Base-by-base conservation (phyloP, 2,113 vertebrate species). In the Xenopus borealis region DNA sequence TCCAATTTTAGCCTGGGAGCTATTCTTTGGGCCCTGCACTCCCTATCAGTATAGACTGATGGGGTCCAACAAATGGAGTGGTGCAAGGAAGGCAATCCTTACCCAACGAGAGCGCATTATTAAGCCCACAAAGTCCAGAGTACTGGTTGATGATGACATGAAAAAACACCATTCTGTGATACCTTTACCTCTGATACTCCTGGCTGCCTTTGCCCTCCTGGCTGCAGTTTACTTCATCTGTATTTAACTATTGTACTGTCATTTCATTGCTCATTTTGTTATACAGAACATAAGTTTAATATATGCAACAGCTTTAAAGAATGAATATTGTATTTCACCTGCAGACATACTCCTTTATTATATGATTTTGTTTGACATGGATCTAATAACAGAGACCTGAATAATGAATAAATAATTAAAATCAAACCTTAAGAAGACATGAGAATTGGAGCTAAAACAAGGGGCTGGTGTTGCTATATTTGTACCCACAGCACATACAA, bases 41-140 rank as follows among this genome's bases (percentile, higher is more conserved):
- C 92, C 94, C 0, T 95, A 93, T 83, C 94, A 96, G 85, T 96
- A 90, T 82, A 88, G 90, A 10, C 85, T 95, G 59, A 78, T 2
- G 12, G 95, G 94, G 5, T 92, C 93, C 0, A 89, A 92, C 0
- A 76, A 81, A 11, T 95, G 94, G 94, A 76, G 74, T 0, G 89
- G 89, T 0, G 91, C 93, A 52, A 88, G 86, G 10, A 74, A 79
- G 17, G 88, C 93, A 73, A 93, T 95, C 81, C 72, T 92, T 46
- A 93, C 90, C 0, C 92, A 94, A 85, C 83, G 50, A 80, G 86
- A 93, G 14, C 89, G 93, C 62, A 78, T 95, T 30, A 8, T 79
- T 69, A 80, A 86, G 18, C 91, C 94, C 0, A 66, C 93, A 80
- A 86, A 83, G 84, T 94, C 88, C 0, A 81, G 66, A 1, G 65